phyloP scores from a whole-genome alignment of 2,113 vertebrate genomes.

The Alethe diademata region DNA sequence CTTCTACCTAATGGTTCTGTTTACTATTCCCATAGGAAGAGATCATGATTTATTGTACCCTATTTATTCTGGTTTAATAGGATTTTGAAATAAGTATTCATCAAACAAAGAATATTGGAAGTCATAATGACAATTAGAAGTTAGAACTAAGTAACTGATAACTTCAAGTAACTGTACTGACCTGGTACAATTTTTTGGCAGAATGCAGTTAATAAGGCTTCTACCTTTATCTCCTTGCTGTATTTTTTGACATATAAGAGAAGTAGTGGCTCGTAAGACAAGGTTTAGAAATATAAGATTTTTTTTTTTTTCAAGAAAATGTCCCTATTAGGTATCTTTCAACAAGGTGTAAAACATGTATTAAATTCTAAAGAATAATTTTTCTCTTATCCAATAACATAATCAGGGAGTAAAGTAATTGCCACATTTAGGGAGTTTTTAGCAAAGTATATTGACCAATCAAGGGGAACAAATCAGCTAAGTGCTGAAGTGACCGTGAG shows the following conservation, averaged over 20 bases:
- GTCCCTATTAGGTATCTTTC: accelerated
- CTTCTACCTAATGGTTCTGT: background rate
- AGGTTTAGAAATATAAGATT: background rate
- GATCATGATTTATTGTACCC: background rate
- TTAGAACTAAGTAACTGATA: background rate
- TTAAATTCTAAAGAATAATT: background rate
- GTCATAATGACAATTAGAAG: background rate
- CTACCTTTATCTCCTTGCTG: background rate
- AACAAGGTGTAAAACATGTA: background rate
- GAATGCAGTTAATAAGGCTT: background rate
- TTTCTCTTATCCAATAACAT: background rate
- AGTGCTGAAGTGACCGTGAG: background rate
- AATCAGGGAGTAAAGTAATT: no score
- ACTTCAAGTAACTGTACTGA: background rate
- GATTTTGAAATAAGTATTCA: background rate
- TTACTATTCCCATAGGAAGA: background rate
- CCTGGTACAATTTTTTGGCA: background rate
- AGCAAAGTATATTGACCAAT: background rate
- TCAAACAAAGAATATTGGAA: background rate
- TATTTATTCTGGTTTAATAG: background rate
- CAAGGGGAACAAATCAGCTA: background rate
- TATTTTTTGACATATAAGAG: background rate
- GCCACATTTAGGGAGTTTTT: background rate
- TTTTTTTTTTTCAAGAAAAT: background rate
- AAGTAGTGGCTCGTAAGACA: background rate